Evolutionary conservation across 2,113 vertebrate genomes (phyloP).

Genomic region (Melanocharis versteri): DNA sequence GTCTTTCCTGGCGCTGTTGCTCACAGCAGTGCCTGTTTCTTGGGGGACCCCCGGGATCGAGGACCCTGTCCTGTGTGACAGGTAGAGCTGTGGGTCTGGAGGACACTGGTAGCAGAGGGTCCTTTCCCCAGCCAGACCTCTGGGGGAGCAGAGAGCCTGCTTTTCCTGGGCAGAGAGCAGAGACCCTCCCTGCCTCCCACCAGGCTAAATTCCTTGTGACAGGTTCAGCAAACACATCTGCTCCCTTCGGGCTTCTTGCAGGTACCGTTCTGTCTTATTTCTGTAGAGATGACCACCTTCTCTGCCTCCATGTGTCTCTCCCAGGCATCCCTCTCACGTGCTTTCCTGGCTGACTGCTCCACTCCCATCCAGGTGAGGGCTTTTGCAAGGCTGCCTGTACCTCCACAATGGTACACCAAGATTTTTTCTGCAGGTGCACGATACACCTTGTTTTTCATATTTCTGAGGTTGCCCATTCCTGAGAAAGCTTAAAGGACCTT

Average conservation of each 20-base stretch:
- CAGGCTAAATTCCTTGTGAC: background rate
- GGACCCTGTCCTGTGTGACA: background rate
- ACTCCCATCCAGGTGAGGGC: fast-evolving
- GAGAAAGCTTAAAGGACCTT: background rate
- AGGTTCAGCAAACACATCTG: background rate
- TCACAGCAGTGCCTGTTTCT: background rate
- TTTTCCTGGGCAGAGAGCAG: background rate
- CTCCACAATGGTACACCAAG: background rate
- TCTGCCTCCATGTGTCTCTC: background rate
- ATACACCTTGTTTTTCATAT: background rate
- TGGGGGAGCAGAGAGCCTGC: background rate
- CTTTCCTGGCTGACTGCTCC: background rate
- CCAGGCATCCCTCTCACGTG: fast-evolving
- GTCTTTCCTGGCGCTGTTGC: background rate
- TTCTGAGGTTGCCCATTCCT: background rate
- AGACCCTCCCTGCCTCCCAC: background rate
- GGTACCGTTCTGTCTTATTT: background rate
- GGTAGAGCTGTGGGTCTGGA: background rate
- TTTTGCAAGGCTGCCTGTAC: background rate
- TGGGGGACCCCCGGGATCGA: fast-evolving
- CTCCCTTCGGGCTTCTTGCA: background rate
- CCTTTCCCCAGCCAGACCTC: background rate
- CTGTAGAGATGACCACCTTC: background rate
- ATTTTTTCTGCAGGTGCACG: background rate
- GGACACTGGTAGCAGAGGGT: background rate